Evolutionary conservation across 2,113 vertebrate species (phyloP).

Genomic region (Isichthys henryi): DNA sequence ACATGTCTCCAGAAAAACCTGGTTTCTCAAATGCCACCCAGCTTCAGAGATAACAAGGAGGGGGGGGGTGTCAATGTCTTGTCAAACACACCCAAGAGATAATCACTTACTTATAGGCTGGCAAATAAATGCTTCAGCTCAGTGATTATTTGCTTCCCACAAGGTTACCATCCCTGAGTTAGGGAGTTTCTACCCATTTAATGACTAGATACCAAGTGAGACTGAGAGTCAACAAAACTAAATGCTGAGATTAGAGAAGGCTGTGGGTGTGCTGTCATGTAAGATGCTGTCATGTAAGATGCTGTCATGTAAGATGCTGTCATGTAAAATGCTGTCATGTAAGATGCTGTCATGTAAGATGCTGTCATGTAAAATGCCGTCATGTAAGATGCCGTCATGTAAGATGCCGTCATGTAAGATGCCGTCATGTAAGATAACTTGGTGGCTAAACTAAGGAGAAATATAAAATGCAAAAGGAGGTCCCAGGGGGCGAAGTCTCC

Average conservation of each 20-base stretch:
- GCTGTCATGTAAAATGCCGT: too few species aligned
- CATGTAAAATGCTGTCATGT: background rate
- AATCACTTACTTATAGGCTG: background rate
- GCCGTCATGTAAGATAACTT: background rate
- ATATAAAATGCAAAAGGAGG: background rate
- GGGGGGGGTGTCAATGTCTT: background rate
- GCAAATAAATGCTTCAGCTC: background rate
- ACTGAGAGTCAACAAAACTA: conserved; percentile 14
- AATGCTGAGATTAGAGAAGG: conserved; percentile 15
- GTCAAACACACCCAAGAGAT: background rate
- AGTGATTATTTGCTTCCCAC: background rate
- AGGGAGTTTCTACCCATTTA: background rate
- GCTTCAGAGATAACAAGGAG: conserved; percentile 46
- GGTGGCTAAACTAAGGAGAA: background rate
- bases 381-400: background rate
- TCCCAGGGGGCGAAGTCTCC: background rate
- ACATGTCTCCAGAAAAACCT: conserved; percentile 78
- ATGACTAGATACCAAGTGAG: background rate
- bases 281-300: background rate
- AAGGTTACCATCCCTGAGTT: background rate
- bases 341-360: background rate
- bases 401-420: background rate
- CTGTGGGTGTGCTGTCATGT: background rate
- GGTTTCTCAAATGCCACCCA: conserved; percentile 85
- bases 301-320: background rate